Percentiles rank a stretch among this genome's conserved stretches.
phyloP scores from a whole-genome alignment of 2,113 vertebrate species.

The Zingel zingel region DNA sequence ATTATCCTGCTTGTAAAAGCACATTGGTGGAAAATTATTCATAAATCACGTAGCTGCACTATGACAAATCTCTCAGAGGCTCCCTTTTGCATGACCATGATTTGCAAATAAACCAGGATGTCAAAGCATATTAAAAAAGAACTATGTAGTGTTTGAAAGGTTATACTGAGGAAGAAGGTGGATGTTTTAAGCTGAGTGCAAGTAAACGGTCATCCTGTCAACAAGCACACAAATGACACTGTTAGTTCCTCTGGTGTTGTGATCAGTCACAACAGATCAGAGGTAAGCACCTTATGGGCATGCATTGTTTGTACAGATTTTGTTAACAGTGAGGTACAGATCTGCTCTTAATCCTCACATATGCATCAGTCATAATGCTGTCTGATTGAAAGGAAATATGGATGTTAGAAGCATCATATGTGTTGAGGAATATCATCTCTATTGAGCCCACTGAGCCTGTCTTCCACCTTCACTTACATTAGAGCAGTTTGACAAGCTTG shows the following conservation, averaged over 20 bases:
- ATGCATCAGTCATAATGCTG: background rate
- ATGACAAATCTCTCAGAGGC: constrained; percentile 36
- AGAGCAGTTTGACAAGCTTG: constrained; percentile 25
- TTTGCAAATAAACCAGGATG: constrained; percentile 20
- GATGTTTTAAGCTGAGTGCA: background rate
- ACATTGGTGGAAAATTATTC: constrained; percentile 62
- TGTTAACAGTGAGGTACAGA: background rate
- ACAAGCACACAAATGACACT: background rate
- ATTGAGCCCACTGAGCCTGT: background rate
- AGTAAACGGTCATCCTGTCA: background rate
- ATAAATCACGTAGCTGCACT: constrained; percentile 57
- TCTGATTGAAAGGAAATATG: background rate
- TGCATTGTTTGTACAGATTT: background rate
- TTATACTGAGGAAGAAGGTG: background rate
- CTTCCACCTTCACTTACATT: background rate
- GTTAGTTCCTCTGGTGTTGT: background rate
- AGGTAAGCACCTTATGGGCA: background rate
- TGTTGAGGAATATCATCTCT: background rate
- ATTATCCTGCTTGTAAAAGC: constrained; percentile 65
- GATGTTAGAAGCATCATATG: background rate
- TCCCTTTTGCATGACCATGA: constrained; percentile 23
- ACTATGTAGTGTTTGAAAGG: background rate
- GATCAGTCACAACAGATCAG: constrained; percentile 8
- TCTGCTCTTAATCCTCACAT: constrained; percentile 4
- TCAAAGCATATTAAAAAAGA: constrained; percentile 14